Conservation (phyloP, 2,888 invertebrate species). For the Melolontha melolontha region DNA sequence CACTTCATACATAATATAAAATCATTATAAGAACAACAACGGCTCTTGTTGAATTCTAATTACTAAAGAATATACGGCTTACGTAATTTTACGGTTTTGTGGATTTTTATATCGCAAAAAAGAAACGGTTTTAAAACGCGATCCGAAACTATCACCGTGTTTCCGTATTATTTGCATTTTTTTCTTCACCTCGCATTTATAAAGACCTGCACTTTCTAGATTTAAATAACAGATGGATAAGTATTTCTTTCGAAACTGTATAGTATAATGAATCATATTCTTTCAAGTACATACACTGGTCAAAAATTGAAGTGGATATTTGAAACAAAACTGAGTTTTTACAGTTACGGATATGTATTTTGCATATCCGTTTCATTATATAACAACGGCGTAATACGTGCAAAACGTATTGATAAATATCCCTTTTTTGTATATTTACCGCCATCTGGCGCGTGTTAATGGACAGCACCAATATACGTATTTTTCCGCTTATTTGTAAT, state of each 20-base stretch:
- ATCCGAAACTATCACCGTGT: conserved; percentile 37
- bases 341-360: no score
- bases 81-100: conserved; percentile 57
- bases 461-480: no score
- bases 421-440: no score
- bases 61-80: conserved; percentile 52
- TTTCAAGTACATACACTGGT: background rate
- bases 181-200: conserved; percentile 18
- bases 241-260: background rate
- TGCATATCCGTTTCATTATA: no score
- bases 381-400: no score
- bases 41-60: conserved; percentile 47
- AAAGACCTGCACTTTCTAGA: conserved; percentile 39
- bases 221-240: conserved; percentile 27
- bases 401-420: no score
- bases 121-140: conserved; percentile 43
- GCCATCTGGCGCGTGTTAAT: no score
- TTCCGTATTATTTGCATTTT: conserved; percentile 42
- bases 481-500: no score
- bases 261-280: background rate
- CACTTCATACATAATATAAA: conserved; percentile 14
- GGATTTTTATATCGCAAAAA: conserved; percentile 44
- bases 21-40: conserved; percentile 37
- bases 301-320: no score
- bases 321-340: no score